Evolutionary conservation across 2,888 invertebrate genomes (phyloP).

Genomic region (Diabrotica balteata): DNA sequence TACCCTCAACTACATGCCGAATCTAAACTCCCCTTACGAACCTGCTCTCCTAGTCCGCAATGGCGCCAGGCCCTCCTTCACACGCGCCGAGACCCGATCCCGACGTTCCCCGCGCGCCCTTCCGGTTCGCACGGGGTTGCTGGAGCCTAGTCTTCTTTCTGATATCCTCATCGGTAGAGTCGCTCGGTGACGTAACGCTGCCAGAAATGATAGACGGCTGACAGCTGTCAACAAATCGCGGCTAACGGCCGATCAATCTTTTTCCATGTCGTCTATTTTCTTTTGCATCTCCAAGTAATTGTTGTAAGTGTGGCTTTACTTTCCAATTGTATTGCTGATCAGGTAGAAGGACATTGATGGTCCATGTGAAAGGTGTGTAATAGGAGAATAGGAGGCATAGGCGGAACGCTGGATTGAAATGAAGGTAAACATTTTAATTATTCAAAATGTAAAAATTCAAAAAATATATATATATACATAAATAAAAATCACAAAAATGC

Average conservation of each 20-base stretch:
- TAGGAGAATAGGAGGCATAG: too few relatives aligned
- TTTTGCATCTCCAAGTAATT: too few relatives aligned
- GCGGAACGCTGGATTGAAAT: too few relatives aligned
- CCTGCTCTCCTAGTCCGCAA: constrained; percentile 33
- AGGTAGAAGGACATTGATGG: too few relatives aligned
- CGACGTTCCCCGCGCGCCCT: constrained; percentile 15
- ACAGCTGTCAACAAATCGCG: constrained; percentile 53
- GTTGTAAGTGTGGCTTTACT: too few relatives aligned
- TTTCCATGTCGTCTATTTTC: not conserved
- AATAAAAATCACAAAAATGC: too few relatives aligned
- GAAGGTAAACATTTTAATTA: too few relatives aligned
- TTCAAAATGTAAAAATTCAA: too few relatives aligned
- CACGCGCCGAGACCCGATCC: constrained; percentile 30
- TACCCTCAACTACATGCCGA: not conserved
- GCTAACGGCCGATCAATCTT: not conserved
- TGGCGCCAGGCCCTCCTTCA: constrained; percentile 40
- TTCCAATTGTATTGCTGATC: too few relatives aligned
- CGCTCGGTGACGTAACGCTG: constrained; percentile 60
- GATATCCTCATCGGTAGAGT: constrained; percentile 54
- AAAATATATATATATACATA: too few relatives aligned
- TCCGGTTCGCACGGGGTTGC: constrained; percentile 15
- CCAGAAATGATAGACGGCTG: constrained; percentile 61
- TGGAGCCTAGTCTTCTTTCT: constrained; percentile 44
- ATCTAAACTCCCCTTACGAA: constrained; percentile 1
- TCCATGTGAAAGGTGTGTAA: too few relatives aligned